Evolutionary conservation across 2,888 invertebrate species (phyloP), one percentile per base, ranked within the genome.

Genomic region (Amorpha juglandis): DNA sequence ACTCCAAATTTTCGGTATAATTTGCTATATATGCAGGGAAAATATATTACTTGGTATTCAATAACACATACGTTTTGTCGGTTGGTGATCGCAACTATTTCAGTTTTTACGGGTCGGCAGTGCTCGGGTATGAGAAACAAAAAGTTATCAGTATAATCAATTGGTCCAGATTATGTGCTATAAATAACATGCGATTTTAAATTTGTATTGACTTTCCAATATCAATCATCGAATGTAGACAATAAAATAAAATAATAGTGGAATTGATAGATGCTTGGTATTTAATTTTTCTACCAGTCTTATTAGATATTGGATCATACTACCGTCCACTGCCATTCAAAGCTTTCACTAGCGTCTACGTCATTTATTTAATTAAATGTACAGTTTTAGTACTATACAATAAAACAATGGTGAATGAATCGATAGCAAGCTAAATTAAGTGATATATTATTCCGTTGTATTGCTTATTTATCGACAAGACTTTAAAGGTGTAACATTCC

Each of bases 271-370:
- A 64, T 68, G 66, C 50, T 66, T 50, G 12, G 21, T 53, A 64
- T 64, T 45, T 16, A 12, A 45, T 16, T 45, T 53, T 50, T 38
- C 11, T 63, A 33, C n/a, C 50, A 63, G 58, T 19, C 14, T 12
- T 14, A 55, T 65, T 55, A 63, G n/a, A 64, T 16, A 33, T 51
- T 58, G 55, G n/a, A n/a, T 67, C 66, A 55, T 67, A 63, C 67
- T 75, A 72, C 78, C 78, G 75, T 80, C 78, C 78, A 78, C 73
- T 74, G 77, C 78, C 74, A 74, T 72, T 66, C 52, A 70, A 68
- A 71, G 69, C 68, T 70, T 73, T 67, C 71, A 66, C 67, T 70
- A 73, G 68, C 67, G 67, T 64, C 66, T 70, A 71, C 70, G 68
- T 73, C 72, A 73, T 69, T 71, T 70, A 47, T 14, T 16, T 62